A percentile compares a stretch with the other conserved stretches of the same genome.
phyloP scores from a whole-genome alignment of 2,888 invertebrate species.

The Eupsilia transversa region DNA sequence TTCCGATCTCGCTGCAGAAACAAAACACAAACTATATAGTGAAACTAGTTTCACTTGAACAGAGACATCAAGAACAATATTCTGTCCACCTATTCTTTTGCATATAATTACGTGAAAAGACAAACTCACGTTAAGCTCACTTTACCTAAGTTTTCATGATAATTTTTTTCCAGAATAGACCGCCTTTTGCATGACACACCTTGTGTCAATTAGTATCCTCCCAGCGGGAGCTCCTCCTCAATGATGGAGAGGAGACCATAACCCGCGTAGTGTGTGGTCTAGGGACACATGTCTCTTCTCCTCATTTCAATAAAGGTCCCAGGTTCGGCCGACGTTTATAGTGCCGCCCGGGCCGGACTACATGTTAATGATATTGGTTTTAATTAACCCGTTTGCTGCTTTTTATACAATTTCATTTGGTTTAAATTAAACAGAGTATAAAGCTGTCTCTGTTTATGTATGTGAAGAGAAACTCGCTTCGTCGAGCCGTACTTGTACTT shows the following conservation, averaged over 20 bases:
- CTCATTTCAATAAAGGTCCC: constrained; percentile 60
- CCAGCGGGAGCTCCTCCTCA: constrained; percentile 35
- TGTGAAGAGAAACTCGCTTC: constrained; percentile 34
- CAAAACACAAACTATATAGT: not conserved
- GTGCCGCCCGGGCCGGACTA: constrained; percentile 48
- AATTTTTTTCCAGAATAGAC: not conserved
- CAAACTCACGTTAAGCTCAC: no score
- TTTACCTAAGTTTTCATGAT: not conserved
- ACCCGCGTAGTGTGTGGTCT: constrained; percentile 59
- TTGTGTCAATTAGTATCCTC: constrained; percentile 13
- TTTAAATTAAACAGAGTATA: constrained; percentile 63
- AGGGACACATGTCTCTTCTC: constrained; percentile 50
- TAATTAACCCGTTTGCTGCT: constrained; percentile 66
- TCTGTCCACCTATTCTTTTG: not conserved
- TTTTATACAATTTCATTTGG: constrained; percentile 63
- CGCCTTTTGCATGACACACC: constrained; percentile 4
- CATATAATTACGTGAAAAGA: no score
- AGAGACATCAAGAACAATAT: not conserved
- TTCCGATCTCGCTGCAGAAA: not conserved
- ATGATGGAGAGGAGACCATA: constrained; percentile 3
- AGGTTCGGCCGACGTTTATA: constrained; percentile 49
- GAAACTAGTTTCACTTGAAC: not conserved
- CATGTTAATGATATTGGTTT: constrained; percentile 69
- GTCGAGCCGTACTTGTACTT: not conserved
- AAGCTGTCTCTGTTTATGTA: constrained; percentile 52